phyloP scores from a whole-genome alignment of 2,797 vertebrate species.

The Geotrypetes seraphini region DNA sequence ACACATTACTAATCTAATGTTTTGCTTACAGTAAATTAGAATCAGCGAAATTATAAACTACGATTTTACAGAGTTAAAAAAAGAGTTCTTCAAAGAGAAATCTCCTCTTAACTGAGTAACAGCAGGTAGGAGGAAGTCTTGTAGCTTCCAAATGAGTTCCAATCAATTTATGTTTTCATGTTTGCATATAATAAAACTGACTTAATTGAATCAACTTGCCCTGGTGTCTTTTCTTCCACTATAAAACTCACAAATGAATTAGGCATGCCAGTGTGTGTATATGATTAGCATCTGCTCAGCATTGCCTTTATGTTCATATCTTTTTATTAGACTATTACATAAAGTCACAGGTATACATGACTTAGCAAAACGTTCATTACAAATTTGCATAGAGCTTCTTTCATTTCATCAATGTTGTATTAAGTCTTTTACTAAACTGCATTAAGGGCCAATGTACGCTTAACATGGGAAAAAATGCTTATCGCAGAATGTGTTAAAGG shows the following conservation, averaged over 20 bases:
- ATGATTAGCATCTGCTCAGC: not conserved
- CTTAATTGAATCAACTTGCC: constrained; percentile 27
- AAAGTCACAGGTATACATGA: no score
- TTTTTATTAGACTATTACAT: no score
- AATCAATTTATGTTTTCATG: constrained; percentile 30
- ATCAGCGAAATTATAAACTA: constrained; percentile 46
- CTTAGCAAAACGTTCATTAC: no score
- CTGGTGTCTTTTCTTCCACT: not conserved
- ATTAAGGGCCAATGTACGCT: no score
- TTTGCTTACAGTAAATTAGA: constrained; percentile 58
- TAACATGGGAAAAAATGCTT: no score
- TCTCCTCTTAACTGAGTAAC: constrained; percentile 25
- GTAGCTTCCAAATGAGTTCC: constrained; percentile 34
- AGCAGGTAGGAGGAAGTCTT: constrained; percentile 35
- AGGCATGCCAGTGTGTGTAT: no score
- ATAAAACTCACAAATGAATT: not conserved
- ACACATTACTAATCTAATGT: constrained; percentile 50
- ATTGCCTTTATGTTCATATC: no score
- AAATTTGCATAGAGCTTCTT: no score
- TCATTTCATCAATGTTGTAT: no score
- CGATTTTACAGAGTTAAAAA: constrained; percentile 26
- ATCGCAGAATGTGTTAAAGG: no score
- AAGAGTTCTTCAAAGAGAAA: constrained; percentile 26
- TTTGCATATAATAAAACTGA: constrained; percentile 24
- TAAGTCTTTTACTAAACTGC: no score